A percentile compares a stretch with the other conserved stretches of the same genome.
Evolutionary conservation across 2,113 vertebrate genomes (phyloP).

Genomic region (Anolis carolinensis): DNA sequence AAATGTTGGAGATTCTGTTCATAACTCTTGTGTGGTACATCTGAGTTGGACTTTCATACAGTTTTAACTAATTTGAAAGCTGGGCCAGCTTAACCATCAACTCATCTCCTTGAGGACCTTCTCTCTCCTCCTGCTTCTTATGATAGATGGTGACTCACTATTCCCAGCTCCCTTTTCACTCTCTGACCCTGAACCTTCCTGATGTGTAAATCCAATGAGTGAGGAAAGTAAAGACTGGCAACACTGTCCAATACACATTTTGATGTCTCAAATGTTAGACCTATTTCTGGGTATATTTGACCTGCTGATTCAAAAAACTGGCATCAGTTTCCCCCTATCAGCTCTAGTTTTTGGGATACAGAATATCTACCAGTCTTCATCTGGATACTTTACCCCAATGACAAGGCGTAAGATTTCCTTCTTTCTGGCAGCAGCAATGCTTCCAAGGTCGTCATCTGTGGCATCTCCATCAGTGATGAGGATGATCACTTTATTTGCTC

Average conservation of each 20-base stretch:
- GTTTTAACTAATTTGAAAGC: background rate
- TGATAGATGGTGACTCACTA: no score
- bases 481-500: conserved; percentile 78
- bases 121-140: background rate
- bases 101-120: background rate
- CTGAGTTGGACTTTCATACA: background rate
- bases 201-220: background rate
- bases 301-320: no score
- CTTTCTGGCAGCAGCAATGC: background rate
- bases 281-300: no score
- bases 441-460: background rate
- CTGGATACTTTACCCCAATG: conserved; percentile 67
- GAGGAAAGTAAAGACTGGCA: background rate
- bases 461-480: conserved; percentile 83
- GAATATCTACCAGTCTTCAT: no score
- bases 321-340: no score
- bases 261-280: no score
- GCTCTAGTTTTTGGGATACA: no score
- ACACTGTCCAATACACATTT: no score
- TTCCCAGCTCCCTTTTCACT: background rate
- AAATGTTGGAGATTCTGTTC: background rate
- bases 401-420: conserved; percentile 58
- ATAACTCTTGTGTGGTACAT: background rate
- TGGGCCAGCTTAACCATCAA: background rate
- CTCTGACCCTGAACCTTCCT: background rate